Base-by-base conservation (phyloP, 2,797 vertebrate genomes). In the Monodelphis domestica region DNA sequence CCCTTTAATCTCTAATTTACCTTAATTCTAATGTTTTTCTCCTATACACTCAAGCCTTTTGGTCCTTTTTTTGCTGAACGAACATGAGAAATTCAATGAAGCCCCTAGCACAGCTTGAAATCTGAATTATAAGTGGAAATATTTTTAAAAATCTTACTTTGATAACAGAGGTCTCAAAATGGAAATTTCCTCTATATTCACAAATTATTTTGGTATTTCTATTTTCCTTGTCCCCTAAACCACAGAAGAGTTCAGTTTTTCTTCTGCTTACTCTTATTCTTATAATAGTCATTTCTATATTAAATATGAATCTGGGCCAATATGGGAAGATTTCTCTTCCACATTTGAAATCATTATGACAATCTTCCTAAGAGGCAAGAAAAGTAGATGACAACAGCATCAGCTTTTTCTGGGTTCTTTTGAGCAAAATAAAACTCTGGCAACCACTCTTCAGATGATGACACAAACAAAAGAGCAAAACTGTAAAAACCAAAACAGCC, bases 291-390 rank as follows among this genome's bases (percentile, higher is more conserved):
- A 95, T 24, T 12, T 89, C 4, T 28, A 50, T 45, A 4, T 33
- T 93, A 45, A 55, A 26, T 89, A 0, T 95, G 59, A 93, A 10
- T 94, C 38, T 91, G 29, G 54, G 1, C 28, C 92, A 89, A 91
- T 78, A n/a, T 95, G 51, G 87, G 63, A 88, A 92, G 30, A 24
- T 50, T 87, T 45, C 12, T 57, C 24, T 90, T 53, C n/a, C 78
- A 5, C 12, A 56, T 96, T 96, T 52, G 53, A 91, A 95, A 92
- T 91, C 5, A 5, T 93, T 93, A 15, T 38, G 0, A 4, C 17
- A 57, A 90, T 96, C 50, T 21, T 94, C 84, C 96, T 95, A 91
- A 93, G 54, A 93, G 55, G 33, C 4, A 90, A 89, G 90, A 28
- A 96, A 92, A 95, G 52, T 10, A 54, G 87, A 89, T n/a, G 95